These are phyloP conservation scores for Tetramorium simillimum DNA, from an alignment of 1,140 invertebrate species.

Conservation along the genomic window DNA sequence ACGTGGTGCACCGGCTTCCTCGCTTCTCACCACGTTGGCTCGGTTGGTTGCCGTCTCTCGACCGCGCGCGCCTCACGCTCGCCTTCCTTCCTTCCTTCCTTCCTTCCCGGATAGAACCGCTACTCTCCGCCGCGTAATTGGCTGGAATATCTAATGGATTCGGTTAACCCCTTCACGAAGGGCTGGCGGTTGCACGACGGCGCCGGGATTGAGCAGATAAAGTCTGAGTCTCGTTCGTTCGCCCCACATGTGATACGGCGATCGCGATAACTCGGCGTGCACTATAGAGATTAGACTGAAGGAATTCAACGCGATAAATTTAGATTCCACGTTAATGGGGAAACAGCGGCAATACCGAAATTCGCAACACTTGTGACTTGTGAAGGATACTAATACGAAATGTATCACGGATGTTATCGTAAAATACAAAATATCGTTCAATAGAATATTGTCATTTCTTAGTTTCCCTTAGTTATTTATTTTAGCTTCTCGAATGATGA, in stretches of 20 bases:
- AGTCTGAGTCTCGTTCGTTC: constrained; percentile 36
- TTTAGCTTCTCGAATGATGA: background rate
- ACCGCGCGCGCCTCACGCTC: constrained; percentile 10
- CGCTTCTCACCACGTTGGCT: constrained; percentile 2
- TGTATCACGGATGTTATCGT: background rate
- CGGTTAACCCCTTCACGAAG: constrained; percentile 62
- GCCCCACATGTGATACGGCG: constrained; percentile 30
- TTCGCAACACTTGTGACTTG: background rate
- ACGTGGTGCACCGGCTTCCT: constrained; percentile 19
- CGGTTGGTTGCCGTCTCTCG: constrained; percentile 8
- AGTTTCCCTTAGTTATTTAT: background rate
- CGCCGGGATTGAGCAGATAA: constrained; percentile 39
- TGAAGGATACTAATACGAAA: background rate
- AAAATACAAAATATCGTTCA: background rate
- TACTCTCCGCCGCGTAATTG: constrained; percentile 59
- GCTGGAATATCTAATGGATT: constrained; percentile 55
- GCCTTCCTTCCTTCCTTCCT: constrained; percentile 24
- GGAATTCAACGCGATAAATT: constrained; percentile 53
- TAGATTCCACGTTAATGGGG: constrained; percentile 18
- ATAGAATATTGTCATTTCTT: background rate
- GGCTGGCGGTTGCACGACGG: constrained; percentile 4
- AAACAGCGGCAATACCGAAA: constrained; percentile 7
- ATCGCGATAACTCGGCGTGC: constrained; percentile 10
- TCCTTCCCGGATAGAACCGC: constrained; percentile 54
- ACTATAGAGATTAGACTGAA: constrained; percentile 38